phyloP scores from a whole-genome alignment of 2,797 vertebrate species.

The Etheostoma perlongum region DNA sequence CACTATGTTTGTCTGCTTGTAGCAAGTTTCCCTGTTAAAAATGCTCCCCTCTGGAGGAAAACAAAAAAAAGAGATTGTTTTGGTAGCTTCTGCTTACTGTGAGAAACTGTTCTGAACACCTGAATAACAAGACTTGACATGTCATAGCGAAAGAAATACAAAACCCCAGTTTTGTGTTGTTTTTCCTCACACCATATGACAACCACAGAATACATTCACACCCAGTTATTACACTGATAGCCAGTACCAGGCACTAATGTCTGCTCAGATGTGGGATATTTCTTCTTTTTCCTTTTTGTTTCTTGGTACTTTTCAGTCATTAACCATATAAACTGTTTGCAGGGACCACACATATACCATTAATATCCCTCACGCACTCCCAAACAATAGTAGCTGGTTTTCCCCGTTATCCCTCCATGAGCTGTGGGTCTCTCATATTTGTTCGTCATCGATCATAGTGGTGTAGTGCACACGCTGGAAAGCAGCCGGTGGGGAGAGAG shows the following conservation, averaged over 20 bases:
- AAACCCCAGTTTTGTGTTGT: conserved; percentile 68
- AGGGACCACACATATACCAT: conserved; percentile 65
- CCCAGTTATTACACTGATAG: conserved; percentile 65
- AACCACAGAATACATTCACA: conserved; percentile 67
- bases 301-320: conserved; percentile 58
- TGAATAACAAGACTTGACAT: conserved; percentile 83
- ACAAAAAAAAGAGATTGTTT: conserved; percentile 44
- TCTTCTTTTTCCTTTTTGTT: conserved; percentile 47
- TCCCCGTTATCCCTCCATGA: conserved; percentile 66
- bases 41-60: conserved; percentile 60
- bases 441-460: conserved; percentile 80
- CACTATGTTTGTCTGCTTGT: conserved; percentile 67
- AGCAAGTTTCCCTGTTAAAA: conserved; percentile 66
- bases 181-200: conserved; percentile 60
- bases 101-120: conserved; percentile 74
- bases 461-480: conserved; percentile 68
- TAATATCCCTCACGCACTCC: conserved; percentile 66
- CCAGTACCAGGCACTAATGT: conserved; percentile 51
- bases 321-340: conserved; percentile 72
- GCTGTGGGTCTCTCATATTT: conserved; percentile 79
- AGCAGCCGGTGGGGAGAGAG: conserved; percentile 81
- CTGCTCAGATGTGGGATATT: conserved; percentile 46
- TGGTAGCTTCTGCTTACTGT: conserved; percentile 79
- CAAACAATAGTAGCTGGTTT: conserved; percentile 54
- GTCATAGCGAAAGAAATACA: conserved; percentile 79